Percentiles rank a stretch among this genome's conserved stretches.
Evolutionary conservation across 2,888 invertebrate species (phyloP).

Genomic region (Andrena praecox): DNA sequence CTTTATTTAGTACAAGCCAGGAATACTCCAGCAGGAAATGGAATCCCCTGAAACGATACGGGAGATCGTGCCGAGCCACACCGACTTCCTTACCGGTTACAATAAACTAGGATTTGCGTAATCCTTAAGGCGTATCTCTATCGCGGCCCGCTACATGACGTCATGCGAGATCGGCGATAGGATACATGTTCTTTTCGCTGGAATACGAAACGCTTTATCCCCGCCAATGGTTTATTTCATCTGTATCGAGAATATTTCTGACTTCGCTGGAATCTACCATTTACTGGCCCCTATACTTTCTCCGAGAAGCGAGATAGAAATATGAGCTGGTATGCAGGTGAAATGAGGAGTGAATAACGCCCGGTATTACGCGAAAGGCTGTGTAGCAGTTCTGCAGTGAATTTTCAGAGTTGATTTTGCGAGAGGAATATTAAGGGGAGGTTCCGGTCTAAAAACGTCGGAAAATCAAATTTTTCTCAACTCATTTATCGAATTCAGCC

Average conservation of each 20-base stretch:
- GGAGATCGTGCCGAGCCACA: slow-evolving; percentile 11
- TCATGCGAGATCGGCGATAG: slow-evolving; percentile 7
- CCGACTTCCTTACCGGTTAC: slow-evolving; percentile 47
- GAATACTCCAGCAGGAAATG: slow-evolving; percentile 7
- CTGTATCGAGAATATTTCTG: slow-evolving; percentile 29
- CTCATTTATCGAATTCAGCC: too few relatives aligned
- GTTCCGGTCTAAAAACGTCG: too few relatives aligned
- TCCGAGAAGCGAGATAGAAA: not conserved
- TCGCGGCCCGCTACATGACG: slow-evolving; percentile 31
- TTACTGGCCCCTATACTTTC: not conserved
- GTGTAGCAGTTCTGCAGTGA: too few relatives aligned
- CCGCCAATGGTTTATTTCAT: slow-evolving; percentile 14
- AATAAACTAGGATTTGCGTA: slow-evolving; percentile 60
- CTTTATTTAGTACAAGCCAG: slow-evolving; percentile 15
- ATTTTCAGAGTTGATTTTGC: too few relatives aligned
- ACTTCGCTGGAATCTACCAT: not conserved
- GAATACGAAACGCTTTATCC: slow-evolving; percentile 38
- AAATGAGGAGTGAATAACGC: not conserved
- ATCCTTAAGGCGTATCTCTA: slow-evolving; percentile 40
- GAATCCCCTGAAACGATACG: slow-evolving; percentile 32
- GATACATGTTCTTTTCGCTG: slow-evolving; percentile 18
- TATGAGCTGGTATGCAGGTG: not conserved
- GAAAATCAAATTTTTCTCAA: too few relatives aligned
- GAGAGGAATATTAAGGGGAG: too few relatives aligned
- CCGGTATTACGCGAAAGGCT: too few relatives aligned